phyloP scores from a whole-genome alignment of 2,888 invertebrate species.

The Epinotia nisella region DNA sequence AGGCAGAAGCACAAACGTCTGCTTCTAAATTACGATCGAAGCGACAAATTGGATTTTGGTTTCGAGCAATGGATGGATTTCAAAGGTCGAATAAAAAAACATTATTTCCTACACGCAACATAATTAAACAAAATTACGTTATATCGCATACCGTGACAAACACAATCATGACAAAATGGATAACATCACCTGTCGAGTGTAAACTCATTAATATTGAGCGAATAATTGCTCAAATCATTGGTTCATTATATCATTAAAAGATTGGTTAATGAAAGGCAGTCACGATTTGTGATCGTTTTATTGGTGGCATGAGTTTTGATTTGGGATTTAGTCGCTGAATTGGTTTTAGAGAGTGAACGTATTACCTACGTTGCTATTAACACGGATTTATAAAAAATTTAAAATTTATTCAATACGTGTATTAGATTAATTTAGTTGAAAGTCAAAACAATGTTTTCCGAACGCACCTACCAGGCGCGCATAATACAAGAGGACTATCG shows the following conservation, averaged over 20 bases:
- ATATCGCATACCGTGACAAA: conserved; percentile 27
- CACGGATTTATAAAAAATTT: too few species aligned
- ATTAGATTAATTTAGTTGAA: too few species aligned
- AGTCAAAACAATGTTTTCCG: conserved; percentile 55
- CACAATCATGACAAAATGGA: conserved; percentile 37
- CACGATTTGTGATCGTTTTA: conserved; percentile 16
- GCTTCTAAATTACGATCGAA: too few species aligned
- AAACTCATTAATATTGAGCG: conserved; percentile 47
- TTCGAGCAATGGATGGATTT: too few species aligned
- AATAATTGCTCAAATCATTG: conserved; percentile 33
- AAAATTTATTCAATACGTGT: too few species aligned
- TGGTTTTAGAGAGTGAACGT: background rate
- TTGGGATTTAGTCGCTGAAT: background rate
- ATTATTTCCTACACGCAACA: background rate
- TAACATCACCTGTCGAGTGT: conserved; percentile 45
- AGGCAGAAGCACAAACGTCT: too few species aligned
- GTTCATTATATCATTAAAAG: conserved; percentile 25
- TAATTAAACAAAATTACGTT: conserved; percentile 9
- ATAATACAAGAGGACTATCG: conserved; percentile 58
- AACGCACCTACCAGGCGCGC: conserved; percentile 57
- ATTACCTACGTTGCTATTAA: too few species aligned
- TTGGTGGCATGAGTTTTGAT: background rate
- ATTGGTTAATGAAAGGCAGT: conserved; percentile 35
- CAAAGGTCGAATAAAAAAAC: background rate
- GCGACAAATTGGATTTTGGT: too few species aligned